Evolutionary conservation across 2,888 invertebrate genomes (phyloP).

Genomic region (Sphinx pinastri): DNA sequence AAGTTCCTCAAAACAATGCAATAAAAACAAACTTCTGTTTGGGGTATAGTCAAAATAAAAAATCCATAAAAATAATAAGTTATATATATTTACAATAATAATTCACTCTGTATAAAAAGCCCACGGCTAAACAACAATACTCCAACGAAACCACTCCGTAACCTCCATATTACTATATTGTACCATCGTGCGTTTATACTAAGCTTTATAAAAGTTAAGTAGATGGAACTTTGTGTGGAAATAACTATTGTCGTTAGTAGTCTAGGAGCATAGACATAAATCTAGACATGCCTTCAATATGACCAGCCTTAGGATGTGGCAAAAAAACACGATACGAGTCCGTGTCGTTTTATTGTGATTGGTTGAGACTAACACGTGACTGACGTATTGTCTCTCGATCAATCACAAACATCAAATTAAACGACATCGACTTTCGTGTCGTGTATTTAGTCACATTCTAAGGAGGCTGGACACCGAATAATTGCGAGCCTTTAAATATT

Average conservation of each 20-base stretch:
- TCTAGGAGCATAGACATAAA: neutral
- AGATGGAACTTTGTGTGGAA: neutral
- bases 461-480: no score
- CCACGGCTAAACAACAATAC: slow-evolving; percentile 54
- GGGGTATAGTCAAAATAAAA: slow-evolving; percentile 26
- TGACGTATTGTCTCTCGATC: no score
- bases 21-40: neutral
- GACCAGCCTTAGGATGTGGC: no score
- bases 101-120: slow-evolving; percentile 59
- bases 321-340: no score
- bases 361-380: no score
- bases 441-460: no score
- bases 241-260: neutral
- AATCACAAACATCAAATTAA: no score
- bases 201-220: slow-evolving; percentile 13
- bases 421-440: no score
- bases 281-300: neutral
- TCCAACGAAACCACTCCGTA: slow-evolving; percentile 37
- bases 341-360: no score
- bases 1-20: neutral
- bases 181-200: neutral
- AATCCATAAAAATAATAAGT: slow-evolving; percentile 53
- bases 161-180: slow-evolving; percentile 27
- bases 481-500: no score
- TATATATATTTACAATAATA: slow-evolving; percentile 64